Evolutionary conservation across 1,140 invertebrate species (phyloP).

Genomic region (Myzus persicae): DNA sequence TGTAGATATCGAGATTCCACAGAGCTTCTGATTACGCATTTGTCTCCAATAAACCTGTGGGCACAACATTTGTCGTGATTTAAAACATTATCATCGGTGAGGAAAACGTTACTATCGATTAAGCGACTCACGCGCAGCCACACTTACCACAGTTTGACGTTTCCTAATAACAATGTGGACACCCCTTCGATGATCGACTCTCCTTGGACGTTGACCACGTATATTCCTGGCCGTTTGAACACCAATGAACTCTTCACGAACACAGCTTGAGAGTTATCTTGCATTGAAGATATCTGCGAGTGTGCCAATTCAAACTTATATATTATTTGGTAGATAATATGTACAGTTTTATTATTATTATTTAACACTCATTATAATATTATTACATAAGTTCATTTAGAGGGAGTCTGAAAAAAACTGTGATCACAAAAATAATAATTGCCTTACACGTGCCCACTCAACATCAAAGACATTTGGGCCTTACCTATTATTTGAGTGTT

Average conservation of each 20-base stretch:
- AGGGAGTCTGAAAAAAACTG: not conserved
- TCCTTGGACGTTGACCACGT: conserved; percentile 44
- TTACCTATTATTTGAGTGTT: not conserved
- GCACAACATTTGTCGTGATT: not conserved
- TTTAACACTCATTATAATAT: not conserved
- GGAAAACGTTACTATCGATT: not conserved
- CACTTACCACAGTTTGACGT: conserved; percentile 35
- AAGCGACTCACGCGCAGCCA: no score
- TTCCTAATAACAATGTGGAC: conserved; percentile 35
- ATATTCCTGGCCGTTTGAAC: conserved; percentile 35
- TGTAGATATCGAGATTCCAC: conserved; percentile 50
- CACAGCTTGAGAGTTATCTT: conserved; percentile 35
- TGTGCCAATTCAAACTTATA: not conserved
- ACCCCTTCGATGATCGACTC: conserved; percentile 46
- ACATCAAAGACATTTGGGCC: not conserved
- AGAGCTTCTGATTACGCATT: conserved; percentile 42
- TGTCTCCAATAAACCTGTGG: conserved; percentile 24
- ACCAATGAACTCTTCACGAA: conserved; percentile 49
- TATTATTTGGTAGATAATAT: not conserved
- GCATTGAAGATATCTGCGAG: conserved; percentile 43
- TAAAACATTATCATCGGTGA: not conserved
- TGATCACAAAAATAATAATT: not conserved
- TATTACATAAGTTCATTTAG: not conserved
- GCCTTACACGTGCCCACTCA: not conserved
- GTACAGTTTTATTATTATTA: no score